Base-by-base conservation (phyloP, 2,888 invertebrate genomes). In the Cephalotes varians region DNA sequence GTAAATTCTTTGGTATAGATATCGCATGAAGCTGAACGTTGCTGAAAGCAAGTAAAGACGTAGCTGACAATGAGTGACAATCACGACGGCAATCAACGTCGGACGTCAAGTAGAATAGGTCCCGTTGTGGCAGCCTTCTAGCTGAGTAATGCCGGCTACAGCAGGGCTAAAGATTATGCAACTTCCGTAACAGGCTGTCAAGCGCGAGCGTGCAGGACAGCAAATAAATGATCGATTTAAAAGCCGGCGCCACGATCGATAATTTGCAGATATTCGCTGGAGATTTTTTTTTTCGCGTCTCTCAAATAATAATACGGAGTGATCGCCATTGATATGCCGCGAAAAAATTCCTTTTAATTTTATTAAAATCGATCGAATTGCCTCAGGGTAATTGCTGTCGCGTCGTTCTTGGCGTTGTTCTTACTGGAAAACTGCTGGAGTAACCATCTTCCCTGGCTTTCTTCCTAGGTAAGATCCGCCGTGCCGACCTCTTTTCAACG, bases 51-150 rank as follows among this genome's bases (percentile, higher is more conserved):
- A 15, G 15, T 51, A 12, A 34, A 67, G 67, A 76, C 54, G 51
- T 34, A 58, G 34, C 37, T 37, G 49, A 69, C 69, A 77, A 79
- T 58, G 77, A 79, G 56, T 56, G 77, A 79, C 77, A 71, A 79
- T 34, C 71, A 58, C 25, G 71, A 71, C 21, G 67, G 34, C 49
- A 65, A 60, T 73, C 72, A 54, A 65, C 67, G 85, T 65, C 73
- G 65, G 86, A 56, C 77, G 80, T 83, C 85, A 76, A 86, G 87
- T 87, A 72, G 86, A 86, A 85, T 79, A 81, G 74, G 81, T 81
- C 79, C 54, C 60, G 76, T 83, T 86, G 85, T 74, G 85, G 80
- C 86, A 85, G 80, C 28, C 83, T 64, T 62, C 67, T 54, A 71
- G 51, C 64, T 47, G 10, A 58, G 80, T 72, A 82, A 83, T 65